phyloP scores from a whole-genome alignment of 2,113 vertebrate species.

The Sander lucioperca region DNA sequence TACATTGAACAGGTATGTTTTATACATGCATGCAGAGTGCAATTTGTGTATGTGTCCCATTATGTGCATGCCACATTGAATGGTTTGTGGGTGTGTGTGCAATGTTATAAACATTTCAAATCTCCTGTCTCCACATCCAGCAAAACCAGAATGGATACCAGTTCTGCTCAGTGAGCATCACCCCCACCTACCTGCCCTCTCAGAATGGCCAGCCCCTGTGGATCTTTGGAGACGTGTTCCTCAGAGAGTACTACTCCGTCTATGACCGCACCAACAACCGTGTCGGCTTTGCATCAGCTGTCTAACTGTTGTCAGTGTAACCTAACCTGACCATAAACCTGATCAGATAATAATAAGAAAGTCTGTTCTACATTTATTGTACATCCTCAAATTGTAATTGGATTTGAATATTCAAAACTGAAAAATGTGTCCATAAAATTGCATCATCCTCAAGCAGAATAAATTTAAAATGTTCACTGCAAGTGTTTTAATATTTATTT shows the following conservation, averaged over 20 bases:
- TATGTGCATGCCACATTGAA: neutral
- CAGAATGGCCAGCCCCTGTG: conserved; percentile 73
- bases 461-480: conserved; percentile 1
- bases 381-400: neutral
- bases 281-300: conserved; percentile 75
- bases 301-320: conserved; percentile 45
- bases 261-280: conserved; percentile 76
- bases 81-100: neutral
- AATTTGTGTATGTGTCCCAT: neutral
- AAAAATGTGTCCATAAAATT: neutral
- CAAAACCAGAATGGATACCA: conserved; percentile 51
- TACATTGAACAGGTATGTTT: conserved; percentile 66
- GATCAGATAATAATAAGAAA: conserved; percentile 17
- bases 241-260: conserved; percentile 81
- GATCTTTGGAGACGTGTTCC: conserved; percentile 83
- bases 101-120: neutral
- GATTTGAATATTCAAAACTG: neutral
- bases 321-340: conserved; percentile 1
- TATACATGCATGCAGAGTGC: neutral
- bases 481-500: conserved; percentile 1
- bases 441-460: neutral
- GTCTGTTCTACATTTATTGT: neutral
- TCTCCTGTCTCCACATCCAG: conserved; percentile 17
- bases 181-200: conserved; percentile 78
- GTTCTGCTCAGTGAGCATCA: conserved; percentile 70